These are phyloP conservation scores for Actinia equina DNA, from an alignment of 64 coral and sea anemone species.

Conservation along the genomic window DNA sequence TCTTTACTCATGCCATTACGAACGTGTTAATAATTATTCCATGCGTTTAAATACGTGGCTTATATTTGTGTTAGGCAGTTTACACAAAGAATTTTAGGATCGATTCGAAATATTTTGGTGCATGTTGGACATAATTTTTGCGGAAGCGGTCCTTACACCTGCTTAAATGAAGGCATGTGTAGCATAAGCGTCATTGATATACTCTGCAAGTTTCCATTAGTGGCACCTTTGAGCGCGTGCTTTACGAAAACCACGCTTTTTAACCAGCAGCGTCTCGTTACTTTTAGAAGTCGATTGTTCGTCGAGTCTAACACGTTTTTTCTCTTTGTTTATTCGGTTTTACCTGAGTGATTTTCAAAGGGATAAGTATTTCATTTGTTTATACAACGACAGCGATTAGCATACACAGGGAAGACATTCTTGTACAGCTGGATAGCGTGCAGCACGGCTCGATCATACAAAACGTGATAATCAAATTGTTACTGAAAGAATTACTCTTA, in stretches of 20 bases:
- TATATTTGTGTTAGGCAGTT: background rate
- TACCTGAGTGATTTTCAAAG: constrained; percentile 7
- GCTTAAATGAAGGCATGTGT: constrained; percentile 2
- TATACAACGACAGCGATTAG: constrained; percentile 7
- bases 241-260: background rate
- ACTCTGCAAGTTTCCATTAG: background rate
- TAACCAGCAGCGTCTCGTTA: background rate
- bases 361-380: background rate
- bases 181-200: background rate
- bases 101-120: background rate
- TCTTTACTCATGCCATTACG: background rate
- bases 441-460: background rate
- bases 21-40: constrained; percentile 21
- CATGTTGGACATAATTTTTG: background rate
- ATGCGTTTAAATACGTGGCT: constrained; percentile 13
- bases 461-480: background rate
- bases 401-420: constrained; percentile 6
- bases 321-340: background rate
- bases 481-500: background rate
- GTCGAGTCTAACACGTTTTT: constrained; percentile 4
- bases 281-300: background rate
- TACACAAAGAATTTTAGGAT: constrained; percentile 8
- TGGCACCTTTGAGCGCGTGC: background rate
- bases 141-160: background rate
- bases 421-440: background rate